A percentile compares a stretch with the other conserved stretches of the same genome.
phyloP scores from a whole-genome alignment of 1,140 invertebrate genomes.

The Chymomyza costata region DNA sequence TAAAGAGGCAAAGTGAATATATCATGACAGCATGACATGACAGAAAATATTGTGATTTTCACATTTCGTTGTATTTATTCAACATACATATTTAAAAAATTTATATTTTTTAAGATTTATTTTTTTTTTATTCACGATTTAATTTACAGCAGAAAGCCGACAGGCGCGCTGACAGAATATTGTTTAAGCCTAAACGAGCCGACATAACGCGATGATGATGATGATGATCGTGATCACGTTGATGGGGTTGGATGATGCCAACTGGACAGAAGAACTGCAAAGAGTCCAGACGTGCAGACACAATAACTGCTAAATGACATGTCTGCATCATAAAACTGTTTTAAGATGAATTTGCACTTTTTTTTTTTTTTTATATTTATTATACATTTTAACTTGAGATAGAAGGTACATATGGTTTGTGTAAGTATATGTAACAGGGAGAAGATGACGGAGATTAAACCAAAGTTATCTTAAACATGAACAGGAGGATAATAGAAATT shows the following conservation, averaged over 20 bases:
- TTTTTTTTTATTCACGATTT: conserved; percentile 51
- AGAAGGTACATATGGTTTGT: too few relatives aligned
- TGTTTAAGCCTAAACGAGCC: conserved; percentile 37
- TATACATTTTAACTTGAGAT: background rate
- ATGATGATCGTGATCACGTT: background rate
- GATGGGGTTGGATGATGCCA: background rate
- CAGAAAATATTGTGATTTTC: conserved; percentile 36
- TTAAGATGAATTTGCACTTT: conserved; percentile 65
- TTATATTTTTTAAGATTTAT: conserved; percentile 11
- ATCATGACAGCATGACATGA: conserved; percentile 57
- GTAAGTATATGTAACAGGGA: too few relatives aligned
- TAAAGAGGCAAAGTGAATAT: conserved; percentile 35
- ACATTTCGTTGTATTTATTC: conserved; percentile 31
- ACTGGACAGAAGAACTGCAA: background rate
- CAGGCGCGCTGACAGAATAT: conserved; percentile 31
- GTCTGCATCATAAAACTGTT: conserved; percentile 11
- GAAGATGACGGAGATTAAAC: too few relatives aligned
- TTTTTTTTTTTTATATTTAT: conserved; percentile 45
- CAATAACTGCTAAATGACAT: conserved; percentile 67
- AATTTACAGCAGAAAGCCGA: conserved; percentile 59
- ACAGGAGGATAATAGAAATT: too few relatives aligned
- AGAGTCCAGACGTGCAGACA: conserved; percentile 60
- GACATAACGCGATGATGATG: conserved; percentile 1
- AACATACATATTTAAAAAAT: conserved; percentile 39
- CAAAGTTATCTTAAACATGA: too few relatives aligned